Evolutionary conservation across 2,888 invertebrate genomes (phyloP).

Genomic region (Alviniconcha strummeri): DNA sequence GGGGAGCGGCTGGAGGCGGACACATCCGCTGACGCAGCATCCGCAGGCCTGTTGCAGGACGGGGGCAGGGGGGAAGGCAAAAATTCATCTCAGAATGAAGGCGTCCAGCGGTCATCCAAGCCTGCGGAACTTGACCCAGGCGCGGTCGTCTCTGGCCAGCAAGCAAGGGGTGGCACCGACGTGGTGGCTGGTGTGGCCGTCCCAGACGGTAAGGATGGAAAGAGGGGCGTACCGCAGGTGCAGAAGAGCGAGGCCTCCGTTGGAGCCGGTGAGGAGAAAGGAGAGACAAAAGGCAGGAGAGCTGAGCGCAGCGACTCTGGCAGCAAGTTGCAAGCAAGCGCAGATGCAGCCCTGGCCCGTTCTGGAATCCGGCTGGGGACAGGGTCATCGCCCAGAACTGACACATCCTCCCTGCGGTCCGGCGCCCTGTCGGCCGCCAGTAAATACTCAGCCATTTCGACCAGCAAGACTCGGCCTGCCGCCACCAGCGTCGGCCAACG

Average conservation of each 20-base stretch:
- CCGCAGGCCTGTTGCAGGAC: background rate
- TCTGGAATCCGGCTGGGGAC: constrained; percentile 10
- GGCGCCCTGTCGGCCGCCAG: background rate
- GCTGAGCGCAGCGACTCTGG: constrained; percentile 6
- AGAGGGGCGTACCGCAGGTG: background rate
- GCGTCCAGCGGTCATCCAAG: too few relatives aligned
- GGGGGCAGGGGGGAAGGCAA: background rate
- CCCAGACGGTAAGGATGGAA: background rate
- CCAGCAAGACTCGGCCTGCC: background rate
- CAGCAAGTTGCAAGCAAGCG: background rate
- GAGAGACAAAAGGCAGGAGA: background rate
- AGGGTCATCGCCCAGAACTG: background rate
- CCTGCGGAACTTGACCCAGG: too few relatives aligned
- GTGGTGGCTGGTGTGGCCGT: too few relatives aligned
- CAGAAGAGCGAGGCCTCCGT: background rate
- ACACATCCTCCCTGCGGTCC: background rate
- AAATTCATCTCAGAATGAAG: too few relatives aligned
- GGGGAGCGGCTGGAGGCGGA: background rate
- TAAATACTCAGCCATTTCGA: background rate
- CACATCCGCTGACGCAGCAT: too few relatives aligned
- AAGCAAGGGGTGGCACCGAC: too few relatives aligned
- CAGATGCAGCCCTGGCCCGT: background rate
- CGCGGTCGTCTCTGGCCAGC: background rate
- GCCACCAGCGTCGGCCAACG: constrained; percentile 25
- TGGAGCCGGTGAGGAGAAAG: background rate